phyloP scores from a whole-genome alignment of 2,113 vertebrate genomes.

The Reinhardtius hippoglossoides region DNA sequence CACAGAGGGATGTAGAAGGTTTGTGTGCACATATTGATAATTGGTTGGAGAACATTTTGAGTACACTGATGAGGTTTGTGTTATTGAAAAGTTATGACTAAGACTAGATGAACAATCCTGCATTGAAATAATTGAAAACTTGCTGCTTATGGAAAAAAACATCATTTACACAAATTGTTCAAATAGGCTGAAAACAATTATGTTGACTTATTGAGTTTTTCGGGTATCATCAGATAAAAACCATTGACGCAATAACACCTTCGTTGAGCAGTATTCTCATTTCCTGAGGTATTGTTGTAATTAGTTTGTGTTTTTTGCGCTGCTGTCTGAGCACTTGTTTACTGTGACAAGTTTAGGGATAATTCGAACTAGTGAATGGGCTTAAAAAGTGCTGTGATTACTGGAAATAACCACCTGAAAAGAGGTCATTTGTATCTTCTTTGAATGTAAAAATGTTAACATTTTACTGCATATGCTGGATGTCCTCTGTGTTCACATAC shows the following conservation, averaged over 20 bases:
- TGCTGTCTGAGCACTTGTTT: constrained; percentile 1
- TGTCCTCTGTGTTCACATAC: not conserved
- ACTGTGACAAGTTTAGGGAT: not conserved
- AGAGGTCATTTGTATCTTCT: not conserved
- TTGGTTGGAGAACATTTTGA: too few relatives aligned
- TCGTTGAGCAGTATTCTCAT: too few relatives aligned
- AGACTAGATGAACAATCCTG: not conserved
- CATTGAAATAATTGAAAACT: not conserved
- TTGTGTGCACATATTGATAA: too few relatives aligned
- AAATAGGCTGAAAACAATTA: too few relatives aligned
- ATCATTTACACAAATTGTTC: not conserved
- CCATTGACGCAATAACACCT: too few relatives aligned
- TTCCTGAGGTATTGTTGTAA: not conserved
- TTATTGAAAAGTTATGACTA: too few relatives aligned
- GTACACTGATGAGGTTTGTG: too few relatives aligned
- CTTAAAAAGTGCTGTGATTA: not conserved
- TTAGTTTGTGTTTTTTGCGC: constrained; percentile 1
- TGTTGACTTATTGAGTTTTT: too few relatives aligned
- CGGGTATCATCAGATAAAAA: too few relatives aligned
- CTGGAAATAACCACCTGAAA: not conserved
- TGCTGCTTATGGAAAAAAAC: not conserved
- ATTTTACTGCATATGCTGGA: not conserved
- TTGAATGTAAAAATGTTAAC: not conserved
- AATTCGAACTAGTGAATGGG: not conserved
- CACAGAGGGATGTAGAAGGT: too few relatives aligned